phyloP scores from a whole-genome alignment of 1,140 invertebrate species.

The Manduca sexta region DNA sequence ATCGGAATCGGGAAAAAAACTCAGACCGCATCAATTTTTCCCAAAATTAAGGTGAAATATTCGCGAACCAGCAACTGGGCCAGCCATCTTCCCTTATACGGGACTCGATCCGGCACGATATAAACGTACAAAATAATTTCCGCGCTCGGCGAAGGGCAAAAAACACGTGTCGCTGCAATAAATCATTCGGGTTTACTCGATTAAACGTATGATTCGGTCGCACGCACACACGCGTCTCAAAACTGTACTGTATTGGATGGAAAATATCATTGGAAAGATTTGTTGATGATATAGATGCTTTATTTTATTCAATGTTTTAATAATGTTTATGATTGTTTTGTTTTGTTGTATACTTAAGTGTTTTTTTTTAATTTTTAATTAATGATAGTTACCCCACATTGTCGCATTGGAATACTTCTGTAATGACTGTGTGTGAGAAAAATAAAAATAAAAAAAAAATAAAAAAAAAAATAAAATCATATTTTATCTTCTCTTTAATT shows the following conservation, averaged over 20 bases:
- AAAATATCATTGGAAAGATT: neutral
- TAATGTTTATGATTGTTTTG: too few relatives aligned
- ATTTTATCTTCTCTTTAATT: too few relatives aligned
- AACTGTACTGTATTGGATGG: neutral
- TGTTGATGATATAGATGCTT: neutral
- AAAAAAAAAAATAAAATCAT: too few relatives aligned
- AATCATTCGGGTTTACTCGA: conserved; percentile 67
- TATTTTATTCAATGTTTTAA: too few relatives aligned
- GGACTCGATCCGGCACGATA: conserved; percentile 37
- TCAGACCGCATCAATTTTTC: conserved; percentile 30
- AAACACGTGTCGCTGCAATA: conserved; percentile 65
- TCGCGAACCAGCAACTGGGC: conserved; percentile 30
- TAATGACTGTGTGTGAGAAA: too few relatives aligned
- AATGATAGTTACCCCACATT: too few relatives aligned
- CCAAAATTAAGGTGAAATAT: conserved; percentile 52
- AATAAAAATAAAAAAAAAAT: too few relatives aligned
- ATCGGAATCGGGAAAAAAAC: conserved; percentile 29
- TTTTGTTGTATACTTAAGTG: too few relatives aligned
- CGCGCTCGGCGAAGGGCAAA: conserved; percentile 47
- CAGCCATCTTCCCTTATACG: conserved; percentile 45
- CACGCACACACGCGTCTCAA: conserved; percentile 1
- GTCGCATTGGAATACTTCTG: too few relatives aligned
- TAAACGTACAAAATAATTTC: conserved; percentile 68
- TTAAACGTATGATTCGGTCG: conserved; percentile 58
- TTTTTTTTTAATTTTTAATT: too few relatives aligned